Base-by-base conservation (phyloP, 1,140 invertebrate genomes). In the Aplysia californica region DNA sequence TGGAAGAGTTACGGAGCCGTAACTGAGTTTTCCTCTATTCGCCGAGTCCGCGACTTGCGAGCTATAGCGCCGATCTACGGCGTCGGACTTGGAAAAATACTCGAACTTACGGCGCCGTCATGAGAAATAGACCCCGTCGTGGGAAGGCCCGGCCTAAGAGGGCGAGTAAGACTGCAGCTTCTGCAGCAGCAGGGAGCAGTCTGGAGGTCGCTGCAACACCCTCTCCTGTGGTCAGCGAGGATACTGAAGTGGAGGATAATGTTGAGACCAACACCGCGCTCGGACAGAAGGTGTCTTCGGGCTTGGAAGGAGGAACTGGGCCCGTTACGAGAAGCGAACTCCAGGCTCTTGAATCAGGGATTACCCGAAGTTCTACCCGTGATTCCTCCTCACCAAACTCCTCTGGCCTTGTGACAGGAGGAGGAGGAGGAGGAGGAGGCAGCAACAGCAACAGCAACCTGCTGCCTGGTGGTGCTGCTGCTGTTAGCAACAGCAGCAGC, bases 21-120 rank as follows among this genome's bases (percentile, higher is more conserved):
- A 6, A 6, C 26, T 10, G 58, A 61, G 20, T 61, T 6, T 15
- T 10, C 6, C 29, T 29, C 29, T 20, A 29, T n/a, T 15, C 29
- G 29, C 26, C 5, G 58, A 10, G 20, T 26, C 6, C 10, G 5
- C 6, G 29, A 26, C 23, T 61, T 26, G 10, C 26, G 20, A 23
- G 64, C 3, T 66, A 35, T 29, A 66, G 4, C 64, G 3, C 18
- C 3, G 39, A 3, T 69, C 36, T 69, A n/a, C n/a, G n/a, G n/a
- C n/a, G n/a, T n/a, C n/a, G n/a, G n/a, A n/a, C n/a, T n/a, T n/a
- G 66, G 23, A 36, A 36, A 15, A 18, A 23, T 41, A 41, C 26
- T 59, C 50, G 6, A 21, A 72, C 2, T 59, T 72, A 72, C 70
- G 70, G 55, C 55, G 70, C 50, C 70, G 70, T 31, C 2, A 74